A percentile compares a stretch with the other conserved stretches of the same genome.
Conservation (phyloP, 2,113 vertebrate species). For the Lynx canadensis region DNA sequence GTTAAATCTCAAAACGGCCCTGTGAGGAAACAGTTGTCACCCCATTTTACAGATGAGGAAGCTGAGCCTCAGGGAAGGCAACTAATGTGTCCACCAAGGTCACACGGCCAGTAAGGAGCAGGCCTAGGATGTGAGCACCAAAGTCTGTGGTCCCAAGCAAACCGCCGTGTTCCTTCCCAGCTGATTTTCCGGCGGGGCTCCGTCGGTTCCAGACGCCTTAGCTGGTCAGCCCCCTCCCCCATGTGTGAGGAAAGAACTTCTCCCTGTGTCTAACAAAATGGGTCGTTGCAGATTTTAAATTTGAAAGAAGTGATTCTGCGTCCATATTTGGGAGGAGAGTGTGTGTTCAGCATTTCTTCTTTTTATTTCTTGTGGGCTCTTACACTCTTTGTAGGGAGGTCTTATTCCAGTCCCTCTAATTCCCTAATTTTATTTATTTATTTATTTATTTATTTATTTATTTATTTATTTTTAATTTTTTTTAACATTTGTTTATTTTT, state of each 20-base stretch:
- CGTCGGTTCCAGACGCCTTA: not conserved
- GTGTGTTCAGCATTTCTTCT: not conserved
- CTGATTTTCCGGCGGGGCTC: not conserved
- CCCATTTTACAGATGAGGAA: not conserved
- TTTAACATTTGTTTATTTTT: no score
- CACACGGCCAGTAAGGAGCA: no score
- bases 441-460: no score
- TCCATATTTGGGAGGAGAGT: not conserved
- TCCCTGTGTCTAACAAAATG: not conserved
- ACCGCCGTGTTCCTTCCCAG: accelerated
- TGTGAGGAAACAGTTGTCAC: not conserved
- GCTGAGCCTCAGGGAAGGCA: not conserved
- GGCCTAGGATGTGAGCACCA: not conserved
- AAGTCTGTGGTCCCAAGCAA: not conserved
- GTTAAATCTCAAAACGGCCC: not conserved
- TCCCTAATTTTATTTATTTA: no score
- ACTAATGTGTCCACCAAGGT: not conserved
- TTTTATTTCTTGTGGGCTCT: not conserved
- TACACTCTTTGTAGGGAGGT: not conserved
- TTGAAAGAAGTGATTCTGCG: not conserved
- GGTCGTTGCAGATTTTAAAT: not conserved
- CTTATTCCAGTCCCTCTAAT: not conserved
- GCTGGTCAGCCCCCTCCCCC: not conserved
- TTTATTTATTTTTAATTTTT: no score
- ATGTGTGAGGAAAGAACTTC: not conserved